A percentile compares a stretch with the other conserved stretches of the same genome.
These are phyloP conservation scores for Heteronetta atricapilla DNA, from an alignment of 2,113 vertebrate genomes.

Conservation along the genomic window DNA sequence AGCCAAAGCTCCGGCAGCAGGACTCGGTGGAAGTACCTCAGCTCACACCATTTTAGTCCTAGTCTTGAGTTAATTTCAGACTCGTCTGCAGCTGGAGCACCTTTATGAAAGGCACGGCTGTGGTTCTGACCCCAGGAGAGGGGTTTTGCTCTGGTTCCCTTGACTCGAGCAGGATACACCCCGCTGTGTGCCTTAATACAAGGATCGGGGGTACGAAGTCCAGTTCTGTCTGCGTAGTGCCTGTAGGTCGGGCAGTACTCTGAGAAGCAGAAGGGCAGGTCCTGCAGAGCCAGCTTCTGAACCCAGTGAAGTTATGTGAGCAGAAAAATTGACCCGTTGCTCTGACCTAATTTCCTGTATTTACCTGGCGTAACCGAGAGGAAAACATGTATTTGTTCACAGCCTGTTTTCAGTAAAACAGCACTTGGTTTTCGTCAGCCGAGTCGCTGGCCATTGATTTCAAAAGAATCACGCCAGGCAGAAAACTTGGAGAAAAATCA, in stretches of 20 bases:
- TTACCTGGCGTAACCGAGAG: not conserved
- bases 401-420: not conserved
- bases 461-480: not conserved
- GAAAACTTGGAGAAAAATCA: not conserved
- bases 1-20: not conserved
- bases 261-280: not conserved
- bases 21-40: rapidly evolving
- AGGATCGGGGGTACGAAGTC: rapidly evolving
- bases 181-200: rapidly evolving
- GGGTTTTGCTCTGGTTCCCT: not conserved
- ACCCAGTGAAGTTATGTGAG: not conserved
- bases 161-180: not conserved
- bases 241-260: rapidly evolving
- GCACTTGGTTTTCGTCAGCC: not conserved
- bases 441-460: not conserved
- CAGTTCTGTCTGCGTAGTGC: rapidly evolving
- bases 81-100: not conserved
- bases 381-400: not conserved
- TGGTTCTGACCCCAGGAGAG: rapidly evolving
- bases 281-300: not conserved
- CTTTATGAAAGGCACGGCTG: rapidly evolving
- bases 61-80: not conserved
- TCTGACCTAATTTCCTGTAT: not conserved
- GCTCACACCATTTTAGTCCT: rapidly evolving
- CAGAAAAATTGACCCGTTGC: not conserved